Evolutionary conservation across 1,140 invertebrate genomes (phyloP), one percentile per base, ranked within the genome.

Genomic region (Apis cerana): DNA sequence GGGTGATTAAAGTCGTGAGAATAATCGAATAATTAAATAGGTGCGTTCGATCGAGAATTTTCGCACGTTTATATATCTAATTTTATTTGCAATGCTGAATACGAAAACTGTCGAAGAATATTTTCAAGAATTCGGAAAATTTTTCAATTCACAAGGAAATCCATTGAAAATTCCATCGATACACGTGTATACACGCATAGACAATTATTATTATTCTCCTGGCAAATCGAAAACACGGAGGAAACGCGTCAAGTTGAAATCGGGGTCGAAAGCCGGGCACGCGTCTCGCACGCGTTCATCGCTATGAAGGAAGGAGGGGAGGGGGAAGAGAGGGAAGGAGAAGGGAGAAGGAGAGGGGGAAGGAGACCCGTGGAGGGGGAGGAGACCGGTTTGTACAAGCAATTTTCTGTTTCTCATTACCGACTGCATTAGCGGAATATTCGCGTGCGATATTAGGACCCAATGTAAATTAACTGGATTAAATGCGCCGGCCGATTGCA

Each of bases 391-490:
- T 67, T 82, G 64, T 76, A 48, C 80, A 76, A 82, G 80, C 80
- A 76, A 77, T 82, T 86, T 88, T 86, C 81, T 88, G 86, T 88
- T 86, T 88, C 88, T 86, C 85, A 88, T 88, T 88, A 88, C 76
- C 75, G 84, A 86, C 79, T 89, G 77, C 79, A 89, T 89, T 89
- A 89, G 80, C 74, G 78, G 87, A 86, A 89, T 88, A 77, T 83
- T 86, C 87, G 79, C 70, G 77, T 75, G 71, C 80, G 79, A 89
- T 89, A 89, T 89, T 89, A 88, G 87, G 87, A 68, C 79, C 82
- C 81, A 88, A 89, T 85, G 89, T 90, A 89, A 91, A 93, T 91
- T 92, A 89, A 90, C 85, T 85, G 88, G 89, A 92, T 93, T 93
- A 93, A 89, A 89, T 88, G 83, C 90, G 87, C 87, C 81, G 86